Evolutionary conservation across 2,888 invertebrate species (phyloP), one percentile per base, ranked within the genome.

Genomic region (Biston stratarius): DNA sequence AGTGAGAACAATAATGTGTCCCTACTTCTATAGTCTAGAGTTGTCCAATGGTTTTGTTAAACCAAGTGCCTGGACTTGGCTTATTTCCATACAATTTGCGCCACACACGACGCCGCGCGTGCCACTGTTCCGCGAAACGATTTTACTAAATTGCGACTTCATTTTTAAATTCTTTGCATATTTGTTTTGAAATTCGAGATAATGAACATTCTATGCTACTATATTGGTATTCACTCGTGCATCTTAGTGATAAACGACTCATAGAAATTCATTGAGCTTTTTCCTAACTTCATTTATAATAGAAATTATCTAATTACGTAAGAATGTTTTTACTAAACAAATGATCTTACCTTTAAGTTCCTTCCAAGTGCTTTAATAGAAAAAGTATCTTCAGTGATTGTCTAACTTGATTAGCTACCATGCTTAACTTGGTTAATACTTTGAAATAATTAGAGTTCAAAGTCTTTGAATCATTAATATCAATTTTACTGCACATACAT

Each of bases 61-160:
- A 63, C 69, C 66, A 52, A 60, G 75, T 87, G 82, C 82, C 80
- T 80, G 79, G 77, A 80, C 73, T 77, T 73, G 71, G 74, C 83
- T 86, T 84, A 90, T 90, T 90, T 88, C 85, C 91, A 90, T 91
- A 90, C 89, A 89, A 90, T 90, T 89, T 87, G 83, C 79, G 83
- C 89, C 89, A 87, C 91, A 90, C 90, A 91, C 85, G 84, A 74
- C 58, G 88, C 68, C 65, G 76, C 82, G 82, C 84, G 83, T 81
- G 87, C 81, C 76, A 72, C 74, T 74, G 73, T 79, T 83, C 82
- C 74, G 77, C 68, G 82, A 83, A 85, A 75, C 71, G 73, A 71
- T 77, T 74, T 67, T 76, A 77, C 76, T 76, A 78, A 79, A 74
- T 74, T 73, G 67, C 47, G 63, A 63, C 60, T 68, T 69, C 69